Percentiles rank a stretch among this genome's conserved stretches.
Conservation (phyloP, 2,113 vertebrate species). For the Prunella himalayana region DNA sequence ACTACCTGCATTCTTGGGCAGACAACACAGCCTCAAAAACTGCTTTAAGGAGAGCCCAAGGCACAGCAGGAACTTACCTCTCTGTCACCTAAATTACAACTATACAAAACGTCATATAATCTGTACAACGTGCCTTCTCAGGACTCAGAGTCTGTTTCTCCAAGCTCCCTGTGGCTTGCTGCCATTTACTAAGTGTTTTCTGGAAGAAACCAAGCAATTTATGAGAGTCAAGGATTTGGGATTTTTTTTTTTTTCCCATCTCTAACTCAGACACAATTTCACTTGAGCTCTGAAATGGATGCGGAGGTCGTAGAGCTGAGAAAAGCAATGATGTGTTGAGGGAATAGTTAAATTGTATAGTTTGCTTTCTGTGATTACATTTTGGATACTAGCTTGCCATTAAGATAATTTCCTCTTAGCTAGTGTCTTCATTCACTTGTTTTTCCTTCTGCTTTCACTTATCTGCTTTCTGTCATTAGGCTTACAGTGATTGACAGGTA, state of each 20-base stretch:
- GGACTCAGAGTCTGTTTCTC: not conserved
- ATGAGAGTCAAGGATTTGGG: not conserved
- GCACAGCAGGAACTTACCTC: slow-evolving; percentile 1
- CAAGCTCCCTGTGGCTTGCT: not conserved
- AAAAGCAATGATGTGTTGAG: not conserved
- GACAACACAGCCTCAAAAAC: not conserved
- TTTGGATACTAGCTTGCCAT: not conserved
- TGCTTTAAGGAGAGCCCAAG: not conserved
- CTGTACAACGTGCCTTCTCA: not conserved
- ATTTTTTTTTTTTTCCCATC: not conserved
- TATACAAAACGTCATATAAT: not conserved
- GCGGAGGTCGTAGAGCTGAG: not conserved
- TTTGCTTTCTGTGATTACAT: not conserved
- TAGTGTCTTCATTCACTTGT: not conserved
- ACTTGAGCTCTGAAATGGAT: not conserved
- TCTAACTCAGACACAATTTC: not conserved
- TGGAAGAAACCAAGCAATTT: not conserved
- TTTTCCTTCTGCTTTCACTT: not conserved
- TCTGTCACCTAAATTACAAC: not conserved
- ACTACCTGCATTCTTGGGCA: not conserved
- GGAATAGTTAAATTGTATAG: not conserved
- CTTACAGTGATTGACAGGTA: not conserved
- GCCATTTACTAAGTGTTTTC: not conserved
- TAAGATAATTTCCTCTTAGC: not conserved
- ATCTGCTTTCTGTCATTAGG: not conserved